A percentile compares a stretch with the other conserved stretches of the same genome.
phyloP scores from a whole-genome alignment of 2,888 invertebrate species.

The Philonicus albiceps region DNA sequence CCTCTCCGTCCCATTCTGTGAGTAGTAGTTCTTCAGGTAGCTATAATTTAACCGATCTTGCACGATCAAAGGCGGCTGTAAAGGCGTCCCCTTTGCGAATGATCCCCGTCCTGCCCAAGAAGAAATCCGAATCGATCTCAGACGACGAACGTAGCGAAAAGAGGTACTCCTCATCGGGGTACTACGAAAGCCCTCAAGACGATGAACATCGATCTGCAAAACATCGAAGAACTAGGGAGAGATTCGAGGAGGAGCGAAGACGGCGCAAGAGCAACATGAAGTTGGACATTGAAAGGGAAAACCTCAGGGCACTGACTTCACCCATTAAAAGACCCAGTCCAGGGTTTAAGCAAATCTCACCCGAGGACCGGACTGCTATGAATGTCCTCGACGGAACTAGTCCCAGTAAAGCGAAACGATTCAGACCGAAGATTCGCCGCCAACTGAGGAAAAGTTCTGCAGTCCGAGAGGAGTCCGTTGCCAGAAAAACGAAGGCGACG shows the following conservation, averaged over 20 bases:
- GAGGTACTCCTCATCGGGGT: conserved; percentile 77
- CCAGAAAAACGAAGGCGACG: conserved; percentile 45
- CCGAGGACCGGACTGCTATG: conserved; percentile 55
- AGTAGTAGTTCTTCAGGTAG: conserved; percentile 69
- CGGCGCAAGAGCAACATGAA: conserved; percentile 79
- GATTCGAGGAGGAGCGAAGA: conserved; percentile 76
- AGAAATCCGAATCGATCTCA: conserved; percentile 69
- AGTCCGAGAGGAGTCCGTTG: conserved; percentile 58
- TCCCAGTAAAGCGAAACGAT: conserved; percentile 61
- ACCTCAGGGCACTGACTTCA: conserved; percentile 66
- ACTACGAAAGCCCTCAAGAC: conserved; percentile 77
- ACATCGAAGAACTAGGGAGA: conserved; percentile 60
- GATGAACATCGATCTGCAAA: conserved; percentile 62
- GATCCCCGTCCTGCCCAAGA: conserved; percentile 46
- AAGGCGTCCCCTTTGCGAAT: conserved; percentile 43
- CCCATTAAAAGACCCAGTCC: conserved; percentile 57
- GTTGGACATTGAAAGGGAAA: conserved; percentile 73
- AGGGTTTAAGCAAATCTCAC: conserved; percentile 54
- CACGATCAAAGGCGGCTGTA: conserved; percentile 50
- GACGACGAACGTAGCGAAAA: conserved; percentile 74
- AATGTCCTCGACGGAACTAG: conserved; percentile 56
- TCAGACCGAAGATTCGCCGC: conserved; percentile 62
- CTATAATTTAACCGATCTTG: conserved; percentile 64
- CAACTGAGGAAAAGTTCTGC: conserved; percentile 56
- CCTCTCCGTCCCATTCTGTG: conserved; percentile 67